Percentiles rank a stretch among this genome's conserved stretches.
phyloP scores from a whole-genome alignment of 2,888 invertebrate species.

The Bellardia pandia region DNA sequence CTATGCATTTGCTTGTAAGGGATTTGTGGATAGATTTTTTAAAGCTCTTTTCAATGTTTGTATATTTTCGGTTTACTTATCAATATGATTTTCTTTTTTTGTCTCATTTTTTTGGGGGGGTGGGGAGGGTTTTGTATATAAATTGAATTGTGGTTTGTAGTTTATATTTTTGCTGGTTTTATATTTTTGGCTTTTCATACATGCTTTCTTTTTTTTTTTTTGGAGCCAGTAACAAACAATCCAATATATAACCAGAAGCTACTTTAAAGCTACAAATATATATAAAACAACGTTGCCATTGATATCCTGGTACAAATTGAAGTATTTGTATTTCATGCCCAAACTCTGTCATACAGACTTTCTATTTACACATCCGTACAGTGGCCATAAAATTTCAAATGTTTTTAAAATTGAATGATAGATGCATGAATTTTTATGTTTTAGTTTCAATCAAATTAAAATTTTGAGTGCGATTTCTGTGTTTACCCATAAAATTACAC shows the following conservation, averaged over 20 bases:
- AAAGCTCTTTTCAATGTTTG: conserved; percentile 27
- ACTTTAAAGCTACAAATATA: background rate
- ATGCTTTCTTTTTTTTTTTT: background rate
- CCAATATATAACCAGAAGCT: conserved; percentile 3
- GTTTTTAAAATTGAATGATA: too few species aligned
- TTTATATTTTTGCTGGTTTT: conserved; percentile 12
- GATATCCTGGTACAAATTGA: background rate
- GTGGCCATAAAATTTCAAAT: too few species aligned
- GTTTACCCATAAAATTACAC: too few species aligned
- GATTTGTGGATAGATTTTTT: background rate
- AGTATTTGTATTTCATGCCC: background rate
- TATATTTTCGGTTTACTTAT: conserved; percentile 26
- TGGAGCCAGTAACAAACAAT: background rate
- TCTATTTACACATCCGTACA: too few species aligned
- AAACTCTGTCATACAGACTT: background rate
- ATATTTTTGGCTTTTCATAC: background rate
- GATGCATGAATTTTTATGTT: too few species aligned
- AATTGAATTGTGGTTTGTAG: conserved; percentile 36
- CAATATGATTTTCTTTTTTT: conserved; percentile 7
- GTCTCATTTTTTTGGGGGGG: background rate
- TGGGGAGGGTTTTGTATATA: conserved; percentile 19
- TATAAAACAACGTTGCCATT: background rate
- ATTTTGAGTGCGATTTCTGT: too few species aligned
- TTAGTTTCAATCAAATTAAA: too few species aligned
- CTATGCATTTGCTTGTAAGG: background rate